These are phyloP conservation scores for Trissonchulus sp. DNA, from an alignment of 2,888 invertebrate genomes.

Conservation along the genomic window DNA sequence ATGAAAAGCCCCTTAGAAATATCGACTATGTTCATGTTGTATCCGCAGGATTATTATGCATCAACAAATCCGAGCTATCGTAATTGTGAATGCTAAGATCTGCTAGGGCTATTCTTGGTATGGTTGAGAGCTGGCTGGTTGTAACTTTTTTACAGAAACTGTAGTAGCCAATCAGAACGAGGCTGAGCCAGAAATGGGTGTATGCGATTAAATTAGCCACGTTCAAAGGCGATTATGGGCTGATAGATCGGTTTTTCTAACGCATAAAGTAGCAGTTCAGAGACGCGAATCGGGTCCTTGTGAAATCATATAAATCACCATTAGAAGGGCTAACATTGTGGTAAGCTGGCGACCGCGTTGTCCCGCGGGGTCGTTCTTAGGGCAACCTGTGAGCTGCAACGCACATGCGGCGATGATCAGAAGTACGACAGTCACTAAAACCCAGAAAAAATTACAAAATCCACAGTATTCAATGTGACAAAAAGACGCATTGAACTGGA, in stretches of 20 bases:
- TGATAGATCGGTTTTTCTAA: background rate
- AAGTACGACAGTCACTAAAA: background rate
- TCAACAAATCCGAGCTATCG: background rate
- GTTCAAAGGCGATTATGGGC: background rate
- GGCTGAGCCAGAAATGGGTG: background rate
- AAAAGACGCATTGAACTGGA: no score
- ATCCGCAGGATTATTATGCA: no score
- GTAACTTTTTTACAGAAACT: background rate
- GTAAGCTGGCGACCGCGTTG: background rate
- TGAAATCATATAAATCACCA: background rate
- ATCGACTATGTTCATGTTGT: no score
- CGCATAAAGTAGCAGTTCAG: background rate
- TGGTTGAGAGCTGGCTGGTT: background rate
- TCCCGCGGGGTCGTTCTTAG: background rate
- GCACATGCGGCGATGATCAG: background rate
- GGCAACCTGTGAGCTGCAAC: background rate
- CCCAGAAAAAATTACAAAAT: no score
- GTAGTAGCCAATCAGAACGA: background rate
- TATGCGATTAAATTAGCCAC: background rate
- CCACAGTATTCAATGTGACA: no score
- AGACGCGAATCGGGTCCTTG: background rate
- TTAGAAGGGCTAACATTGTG: background rate
- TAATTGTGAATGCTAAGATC: background rate
- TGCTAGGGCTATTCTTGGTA: background rate
- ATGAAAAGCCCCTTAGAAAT: no score